Evolutionary conservation across 2,888 invertebrate genomes (phyloP).

Genomic region (Pomacea canaliculata): DNA sequence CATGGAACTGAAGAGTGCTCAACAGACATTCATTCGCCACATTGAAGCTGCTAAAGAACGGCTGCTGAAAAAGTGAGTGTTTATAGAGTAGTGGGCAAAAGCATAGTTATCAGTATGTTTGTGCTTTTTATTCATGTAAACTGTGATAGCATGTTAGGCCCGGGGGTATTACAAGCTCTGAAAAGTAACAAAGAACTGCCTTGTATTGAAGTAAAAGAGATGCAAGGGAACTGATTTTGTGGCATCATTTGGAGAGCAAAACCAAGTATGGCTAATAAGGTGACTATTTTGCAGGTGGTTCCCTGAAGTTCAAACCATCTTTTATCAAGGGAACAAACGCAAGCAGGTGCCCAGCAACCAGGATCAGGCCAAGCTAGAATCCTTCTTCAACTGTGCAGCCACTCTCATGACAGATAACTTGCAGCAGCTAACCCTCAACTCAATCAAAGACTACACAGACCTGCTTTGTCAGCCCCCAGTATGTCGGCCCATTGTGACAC

Average conservation of each 20-base stretch:
- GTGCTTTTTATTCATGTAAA: no score
- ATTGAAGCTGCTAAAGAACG: constrained; percentile 79
- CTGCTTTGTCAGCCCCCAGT: constrained; percentile 85
- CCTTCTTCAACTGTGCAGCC: constrained; percentile 87
- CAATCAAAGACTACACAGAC: constrained; percentile 82
- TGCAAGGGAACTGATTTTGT: no score
- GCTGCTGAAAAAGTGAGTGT: constrained; percentile 76
- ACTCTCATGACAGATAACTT: constrained; percentile 90
- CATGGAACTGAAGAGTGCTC: constrained; percentile 79
- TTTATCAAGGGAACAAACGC: constrained; percentile 69
- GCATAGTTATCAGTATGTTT: neutral
- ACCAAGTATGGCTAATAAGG: no score
- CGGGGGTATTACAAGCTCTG: no score
- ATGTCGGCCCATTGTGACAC: constrained; percentile 50
- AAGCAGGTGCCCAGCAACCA: constrained; percentile 69
- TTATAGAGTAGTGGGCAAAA: neutral
- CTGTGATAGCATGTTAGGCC: no score
- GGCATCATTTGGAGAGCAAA: no score
- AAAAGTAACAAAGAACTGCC: no score
- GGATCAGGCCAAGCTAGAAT: constrained; percentile 77
- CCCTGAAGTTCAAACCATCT: constrained; percentile 69
- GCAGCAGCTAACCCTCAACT: constrained; percentile 84
- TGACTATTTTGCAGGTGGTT: constrained; percentile 63
- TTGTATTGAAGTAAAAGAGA: no score
- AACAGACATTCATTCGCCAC: constrained; percentile 73